Evolutionary conservation across 1,140 invertebrate species (phyloP).

Genomic region (Meteorus sp.): DNA sequence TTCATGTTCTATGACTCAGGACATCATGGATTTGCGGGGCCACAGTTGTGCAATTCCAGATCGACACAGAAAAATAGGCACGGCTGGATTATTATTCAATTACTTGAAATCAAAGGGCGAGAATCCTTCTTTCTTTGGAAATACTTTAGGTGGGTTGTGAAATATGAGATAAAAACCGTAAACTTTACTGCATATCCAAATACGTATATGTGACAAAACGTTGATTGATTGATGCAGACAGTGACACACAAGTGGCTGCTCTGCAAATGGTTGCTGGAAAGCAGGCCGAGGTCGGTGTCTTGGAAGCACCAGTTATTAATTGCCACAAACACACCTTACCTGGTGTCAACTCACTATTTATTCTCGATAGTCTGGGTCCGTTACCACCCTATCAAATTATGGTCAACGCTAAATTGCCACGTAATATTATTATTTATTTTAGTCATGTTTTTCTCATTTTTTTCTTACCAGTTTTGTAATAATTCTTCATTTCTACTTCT

Average conservation of each 20-base stretch:
- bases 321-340: constrained; percentile 53
- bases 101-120: constrained; percentile 55
- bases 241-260: constrained; percentile 58
- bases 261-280: constrained; percentile 61
- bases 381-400: constrained; percentile 62
- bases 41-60: constrained; percentile 52
- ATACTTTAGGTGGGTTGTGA: constrained; percentile 52
- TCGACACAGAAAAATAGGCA: constrained; percentile 29
- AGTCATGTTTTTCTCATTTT: background rate
- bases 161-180: background rate
- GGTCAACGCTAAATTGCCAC: constrained; percentile 53
- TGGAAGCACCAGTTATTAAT: constrained; percentile 59
- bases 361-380: constrained; percentile 60
- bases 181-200: background rate
- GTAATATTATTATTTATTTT: constrained; percentile 40
- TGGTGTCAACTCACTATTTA: constrained; percentile 52
- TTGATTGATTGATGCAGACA: constrained; percentile 40
- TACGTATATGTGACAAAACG: background rate
- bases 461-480: constrained; percentile 36
- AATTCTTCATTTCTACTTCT: background rate
- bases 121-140: constrained; percentile 60
- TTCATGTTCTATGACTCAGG: constrained; percentile 37
- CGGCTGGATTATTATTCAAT: constrained; percentile 44
- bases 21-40: constrained; percentile 58
- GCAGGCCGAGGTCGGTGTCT: constrained; percentile 58